These are phyloP conservation scores for Mystacides longicornis DNA, from an alignment of 2,888 invertebrate species.

Conservation along the genomic window DNA sequence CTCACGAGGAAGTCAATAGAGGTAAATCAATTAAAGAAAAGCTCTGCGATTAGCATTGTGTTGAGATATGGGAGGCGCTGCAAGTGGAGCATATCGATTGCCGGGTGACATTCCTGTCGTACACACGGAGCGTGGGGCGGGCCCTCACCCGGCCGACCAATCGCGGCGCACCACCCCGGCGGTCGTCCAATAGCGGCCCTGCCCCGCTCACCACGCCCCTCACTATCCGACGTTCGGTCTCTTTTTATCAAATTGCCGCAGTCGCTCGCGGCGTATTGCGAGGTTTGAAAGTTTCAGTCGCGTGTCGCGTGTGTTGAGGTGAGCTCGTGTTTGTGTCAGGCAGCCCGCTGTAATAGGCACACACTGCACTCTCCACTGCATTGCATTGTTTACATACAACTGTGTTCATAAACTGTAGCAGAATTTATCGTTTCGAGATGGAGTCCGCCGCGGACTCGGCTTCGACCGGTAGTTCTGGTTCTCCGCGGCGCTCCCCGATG, in stretches of 20 bases:
- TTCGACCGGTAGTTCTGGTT: conserved; percentile 50
- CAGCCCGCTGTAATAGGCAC: no score
- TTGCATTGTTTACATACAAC: no score
- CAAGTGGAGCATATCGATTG: conserved; percentile 50
- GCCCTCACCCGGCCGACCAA: conserved; percentile 34
- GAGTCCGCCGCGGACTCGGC: conserved; percentile 54
- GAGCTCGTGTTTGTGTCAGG: no score
- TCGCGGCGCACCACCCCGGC: conserved; percentile 31
- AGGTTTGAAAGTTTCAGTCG: conserved; percentile 25
- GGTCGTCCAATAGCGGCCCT: conserved; percentile 14
- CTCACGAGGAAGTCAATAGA: conserved; percentile 7
- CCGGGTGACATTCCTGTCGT: conserved; percentile 56
- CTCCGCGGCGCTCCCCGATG: conserved; percentile 37
- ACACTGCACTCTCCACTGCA: no score
- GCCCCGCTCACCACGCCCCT: conserved; percentile 5
- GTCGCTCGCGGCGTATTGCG: conserved; percentile 36
- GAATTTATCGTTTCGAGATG: conserved; percentile 30
- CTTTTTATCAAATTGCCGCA: conserved; percentile 68
- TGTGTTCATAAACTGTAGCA: conserved; percentile 3
- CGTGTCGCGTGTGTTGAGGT: conserved; percentile 39
- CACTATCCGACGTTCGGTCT: conserved; percentile 29
- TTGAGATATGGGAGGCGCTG: conserved; percentile 18
- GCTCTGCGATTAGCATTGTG: conserved; percentile 14
- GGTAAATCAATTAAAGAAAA: conserved; percentile 15
- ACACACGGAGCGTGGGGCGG: conserved; percentile 39